Conservation (phyloP, 1,140 invertebrate genomes). For the Listronotus oregonensis region DNA sequence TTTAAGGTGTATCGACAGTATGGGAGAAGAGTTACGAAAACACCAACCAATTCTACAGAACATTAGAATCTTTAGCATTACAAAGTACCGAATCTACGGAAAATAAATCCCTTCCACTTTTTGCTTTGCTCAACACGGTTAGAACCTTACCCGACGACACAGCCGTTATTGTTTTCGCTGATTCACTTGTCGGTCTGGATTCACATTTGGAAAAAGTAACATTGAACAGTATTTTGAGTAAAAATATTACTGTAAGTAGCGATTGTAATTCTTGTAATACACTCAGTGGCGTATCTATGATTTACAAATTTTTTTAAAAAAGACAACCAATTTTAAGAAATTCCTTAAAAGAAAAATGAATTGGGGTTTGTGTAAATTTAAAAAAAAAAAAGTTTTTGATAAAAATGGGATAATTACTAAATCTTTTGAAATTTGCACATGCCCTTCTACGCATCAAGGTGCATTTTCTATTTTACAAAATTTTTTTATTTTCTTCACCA, state of each 20-base stretch:
- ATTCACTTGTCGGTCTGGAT: slow-evolving; percentile 29
- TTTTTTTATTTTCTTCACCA: no score
- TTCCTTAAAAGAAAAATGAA: no score
- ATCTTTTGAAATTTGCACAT: no score
- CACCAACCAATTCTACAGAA: slow-evolving; percentile 10
- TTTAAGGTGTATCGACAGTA: slow-evolving; percentile 35
- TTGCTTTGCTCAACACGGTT: slow-evolving; percentile 41
- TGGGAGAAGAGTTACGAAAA: slow-evolving; percentile 30
- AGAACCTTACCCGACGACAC: slow-evolving; percentile 29
- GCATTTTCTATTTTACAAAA: no score
- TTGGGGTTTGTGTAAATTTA: no score
- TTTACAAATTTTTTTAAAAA: no score
- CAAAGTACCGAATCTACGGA: slow-evolving; percentile 10
- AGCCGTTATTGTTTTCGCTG: slow-evolving; percentile 37
- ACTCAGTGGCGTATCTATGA: no score
- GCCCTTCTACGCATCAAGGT: no score
- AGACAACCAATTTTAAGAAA: no score
- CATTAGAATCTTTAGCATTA: not conserved
- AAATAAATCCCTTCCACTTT: slow-evolving; percentile 35
- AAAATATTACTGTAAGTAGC: slow-evolving; percentile 32
- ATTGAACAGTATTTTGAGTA: slow-evolving; percentile 24
- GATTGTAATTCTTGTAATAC: no score
- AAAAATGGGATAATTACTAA: no score
- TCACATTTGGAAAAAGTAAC: slow-evolving; percentile 38
- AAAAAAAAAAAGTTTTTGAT: no score